Base-by-base conservation (phyloP, 2,797 vertebrate species). In the Pteropus rufus region DNA sequence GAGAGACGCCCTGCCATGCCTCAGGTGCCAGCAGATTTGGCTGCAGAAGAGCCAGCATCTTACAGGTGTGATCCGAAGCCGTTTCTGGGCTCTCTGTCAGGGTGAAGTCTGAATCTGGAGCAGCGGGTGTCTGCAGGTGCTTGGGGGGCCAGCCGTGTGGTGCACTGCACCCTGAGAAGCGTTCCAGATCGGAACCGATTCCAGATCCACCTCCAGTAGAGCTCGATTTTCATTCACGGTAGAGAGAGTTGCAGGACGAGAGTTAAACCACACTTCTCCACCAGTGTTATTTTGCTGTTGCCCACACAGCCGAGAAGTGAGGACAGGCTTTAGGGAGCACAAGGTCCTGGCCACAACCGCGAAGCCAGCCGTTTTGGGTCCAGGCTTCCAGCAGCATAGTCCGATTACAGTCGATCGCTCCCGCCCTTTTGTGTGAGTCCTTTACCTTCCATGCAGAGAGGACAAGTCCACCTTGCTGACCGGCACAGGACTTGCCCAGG, bases 281-380 rank as follows among this genome's bases (percentile, higher is more conserved):
- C 39, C 3, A 0, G 64, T 34, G 2, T 11, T 9, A 21, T 10
- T 29, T 36, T 24, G 29, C 31, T 31, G 11, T 72, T 31, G 44
- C 49, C 58, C 39, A 9, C 26, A 15, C 5, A 39, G 70, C 26
- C 16, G 54, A 44, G 26, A 49, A 24, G 10, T 9, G 36, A 58
- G 39, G 18, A 8, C 18, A 36, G 19, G 26, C 8, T 77, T 87
- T 5, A 26, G 9, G 44, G 34, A 6, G 23, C 56, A 15, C 46
- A 2, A 26, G n/a, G 73, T 49, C 12, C 2, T 29, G 76, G 34
- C 60, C 7, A 0, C 0, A 7, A 79, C n/a, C 49, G 11, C 15
- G 15, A 21, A 24, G 18, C 72, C 12, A 58, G 41, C 64, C 54
- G 0, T 39, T 76, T 34, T 24, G 52, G 41, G 62, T 34, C 39